Base-by-base conservation (phyloP, 2,113 vertebrate genomes). In the Sarotherodon lohbergeri region DNA sequence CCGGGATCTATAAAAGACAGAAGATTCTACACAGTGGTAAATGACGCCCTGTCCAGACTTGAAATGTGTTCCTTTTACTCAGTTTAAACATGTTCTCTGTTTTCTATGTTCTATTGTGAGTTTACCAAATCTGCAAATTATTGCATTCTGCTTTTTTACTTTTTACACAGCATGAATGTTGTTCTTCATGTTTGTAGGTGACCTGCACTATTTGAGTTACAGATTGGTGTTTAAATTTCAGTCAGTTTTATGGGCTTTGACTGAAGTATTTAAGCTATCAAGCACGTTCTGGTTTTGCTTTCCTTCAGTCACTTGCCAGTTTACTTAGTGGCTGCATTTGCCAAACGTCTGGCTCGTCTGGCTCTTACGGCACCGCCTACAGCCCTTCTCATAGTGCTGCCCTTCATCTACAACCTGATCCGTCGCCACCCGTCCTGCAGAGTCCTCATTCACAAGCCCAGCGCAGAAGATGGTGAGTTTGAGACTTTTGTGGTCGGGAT, bases 331-430 rank as follows among this genome's bases (percentile, higher is more conserved):
- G 98, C 98, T 0, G 98, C 98, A 0, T 99, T 99, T 14, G 97
- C 96, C 86, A 99, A 99, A 92, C 97, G 99, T 1, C 95, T 99
- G 48, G 89, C 98, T 6, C 97, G 98, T 1, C 94, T 99, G 93
- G 96, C 98, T 1, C 97, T 99, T 73, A 97, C 97, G 0, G 98
- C 98, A 0, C 98, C 98, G 1, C 97, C 98, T 0, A 96, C 98
- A 55, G 97, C 96, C 19, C 96, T 99, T 2, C 97, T 99, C 46
- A 96, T 99, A 86, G 91, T 97, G 80, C 95, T 99, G 66, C 98
- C 99, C 19, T 98, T 99, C 94, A 95, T 99, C 94, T 98, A 97
- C 71, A 99, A 99, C 90, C 96, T 99, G 43, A 97, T 99, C 14
- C 97, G 98, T 2, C 96, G 98, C 52, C 99, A 99, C 85, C 98